These are phyloP conservation scores for Leptodactylus fuscus DNA, from an alignment of 2,113 vertebrate species.

Conservation along the genomic window DNA sequence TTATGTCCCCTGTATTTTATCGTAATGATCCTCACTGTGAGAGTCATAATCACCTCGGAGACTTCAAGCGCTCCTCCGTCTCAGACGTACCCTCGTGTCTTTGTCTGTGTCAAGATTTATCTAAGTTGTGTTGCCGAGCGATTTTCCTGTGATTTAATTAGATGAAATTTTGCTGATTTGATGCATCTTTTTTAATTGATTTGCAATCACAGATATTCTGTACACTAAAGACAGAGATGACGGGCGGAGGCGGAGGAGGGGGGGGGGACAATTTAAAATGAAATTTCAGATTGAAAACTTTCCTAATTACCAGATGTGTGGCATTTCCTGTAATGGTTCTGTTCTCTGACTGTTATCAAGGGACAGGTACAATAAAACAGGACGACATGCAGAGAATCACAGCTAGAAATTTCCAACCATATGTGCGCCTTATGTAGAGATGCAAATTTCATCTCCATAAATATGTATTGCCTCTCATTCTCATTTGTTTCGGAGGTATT, in stretches of 20 bases:
- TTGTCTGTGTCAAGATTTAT: constrained; percentile 41
- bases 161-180: constrained; percentile 38
- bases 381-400: constrained; percentile 40
- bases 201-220: constrained; percentile 41
- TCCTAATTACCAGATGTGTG: constrained; percentile 60
- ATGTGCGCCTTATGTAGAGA: constrained; percentile 49
- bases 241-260: too few species aligned
- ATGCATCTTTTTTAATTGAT: constrained; percentile 50
- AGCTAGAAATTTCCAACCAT: constrained; percentile 50
- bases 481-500: neutral
- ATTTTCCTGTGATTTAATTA: constrained; percentile 51
- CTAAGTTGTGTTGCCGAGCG: constrained; percentile 24
- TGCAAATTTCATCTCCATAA: constrained; percentile 51
- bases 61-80: neutral
- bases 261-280: constrained; percentile 21
- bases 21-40: constrained; percentile 17
- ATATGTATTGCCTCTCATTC: constrained; percentile 44
- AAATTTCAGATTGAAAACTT: constrained; percentile 54
- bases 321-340: constrained; percentile 55
- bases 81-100: neutral
- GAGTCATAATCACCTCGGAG: constrained; percentile 46
- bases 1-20: constrained; percentile 39
- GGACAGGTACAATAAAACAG: constrained; percentile 59
- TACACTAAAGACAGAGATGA: constrained; percentile 34
- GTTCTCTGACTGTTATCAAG: constrained; percentile 43